phyloP scores from a whole-genome alignment of 2,113 vertebrate genomes.

The Phalacrocorax pelagicus region DNA sequence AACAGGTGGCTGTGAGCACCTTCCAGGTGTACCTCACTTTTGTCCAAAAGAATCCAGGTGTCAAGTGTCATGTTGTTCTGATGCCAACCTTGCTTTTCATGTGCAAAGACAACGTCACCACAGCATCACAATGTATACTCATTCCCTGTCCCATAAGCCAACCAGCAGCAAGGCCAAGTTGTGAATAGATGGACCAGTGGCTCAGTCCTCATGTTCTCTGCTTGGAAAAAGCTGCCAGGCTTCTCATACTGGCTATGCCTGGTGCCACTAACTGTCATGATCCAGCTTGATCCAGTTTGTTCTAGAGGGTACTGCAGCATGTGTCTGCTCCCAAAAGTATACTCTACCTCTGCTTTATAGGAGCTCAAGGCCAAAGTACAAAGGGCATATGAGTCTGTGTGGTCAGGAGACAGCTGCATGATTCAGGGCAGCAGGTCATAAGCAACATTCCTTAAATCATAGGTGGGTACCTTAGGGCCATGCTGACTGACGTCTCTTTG shows the following conservation, averaged over 20 bases:
- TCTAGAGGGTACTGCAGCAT: neutral
- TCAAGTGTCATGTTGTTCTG: neutral
- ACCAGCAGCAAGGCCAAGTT: neutral
- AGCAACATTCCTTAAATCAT: neutral
- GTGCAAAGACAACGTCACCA: neutral
- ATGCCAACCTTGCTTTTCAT: neutral
- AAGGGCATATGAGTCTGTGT: neutral
- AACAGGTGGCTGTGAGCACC: neutral
- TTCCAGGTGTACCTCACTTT: neutral
- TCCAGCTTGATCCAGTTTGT: neutral
- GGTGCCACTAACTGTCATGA: neutral
- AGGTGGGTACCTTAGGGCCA: neutral
- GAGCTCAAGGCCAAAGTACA: neutral
- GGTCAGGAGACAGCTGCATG: neutral
- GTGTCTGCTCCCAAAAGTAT: neutral
- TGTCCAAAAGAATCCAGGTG: neutral
- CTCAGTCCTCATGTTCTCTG: neutral
- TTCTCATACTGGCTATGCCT: neutral
- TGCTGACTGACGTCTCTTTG: neutral
- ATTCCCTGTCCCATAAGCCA: neutral
- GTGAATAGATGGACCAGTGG: neutral
- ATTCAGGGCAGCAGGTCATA: neutral
- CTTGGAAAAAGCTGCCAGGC: neutral
- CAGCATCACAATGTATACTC: neutral
- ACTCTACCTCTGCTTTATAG: neutral